Base-by-base conservation (phyloP, 2,113 vertebrate genomes). In the Pipa parva region DNA sequence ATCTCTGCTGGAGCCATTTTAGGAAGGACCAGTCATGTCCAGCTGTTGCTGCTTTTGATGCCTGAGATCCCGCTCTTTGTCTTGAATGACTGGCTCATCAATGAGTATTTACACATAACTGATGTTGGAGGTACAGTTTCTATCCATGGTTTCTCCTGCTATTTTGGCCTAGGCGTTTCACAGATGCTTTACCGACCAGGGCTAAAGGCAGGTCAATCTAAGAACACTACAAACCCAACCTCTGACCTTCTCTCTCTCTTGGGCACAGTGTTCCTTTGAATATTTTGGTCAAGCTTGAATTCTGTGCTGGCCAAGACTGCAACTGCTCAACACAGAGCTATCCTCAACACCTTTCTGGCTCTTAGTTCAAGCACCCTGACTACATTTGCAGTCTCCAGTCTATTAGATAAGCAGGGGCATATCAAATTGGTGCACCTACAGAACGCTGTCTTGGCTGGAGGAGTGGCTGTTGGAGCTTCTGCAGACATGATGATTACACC, bases 241-340 rank as follows among this genome's bases (percentile, higher is more conserved):
- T 92, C 92, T 0, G 88, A 93, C 71, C 72, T 92, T 37, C 57
- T 87, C 18, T 85, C 92, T 15, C 61, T 91, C 10, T 72, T 90
- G 63, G 92, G 92, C 5, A 89, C 77, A 0, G 77, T 92, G 73
- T 87, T 92, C 71, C 91, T 94, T 15, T 93, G 93, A 91, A 89
- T 93, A 26, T 94, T 93, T 74, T 92, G 89, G 90, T 89, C 89
- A 5, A 90, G 88, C 3, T 93, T 92, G 0, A 86, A 90, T 77
- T 88, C 90, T 0, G 76, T 86, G 2, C 76, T 88, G 27, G 88
- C 87, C 36, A 71, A 82, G 0, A 80, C 80, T 0, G 87, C 85
- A 0, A 81, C 87, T 1, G 83, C 82, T 27, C 91, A 92, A 58
- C 90, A 88, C 70, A 77, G 81, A 0, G 88, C 89, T 1, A 72